Evolutionary conservation across 2,888 invertebrate species (phyloP).

Genomic region (Uloborus plumipes): DNA sequence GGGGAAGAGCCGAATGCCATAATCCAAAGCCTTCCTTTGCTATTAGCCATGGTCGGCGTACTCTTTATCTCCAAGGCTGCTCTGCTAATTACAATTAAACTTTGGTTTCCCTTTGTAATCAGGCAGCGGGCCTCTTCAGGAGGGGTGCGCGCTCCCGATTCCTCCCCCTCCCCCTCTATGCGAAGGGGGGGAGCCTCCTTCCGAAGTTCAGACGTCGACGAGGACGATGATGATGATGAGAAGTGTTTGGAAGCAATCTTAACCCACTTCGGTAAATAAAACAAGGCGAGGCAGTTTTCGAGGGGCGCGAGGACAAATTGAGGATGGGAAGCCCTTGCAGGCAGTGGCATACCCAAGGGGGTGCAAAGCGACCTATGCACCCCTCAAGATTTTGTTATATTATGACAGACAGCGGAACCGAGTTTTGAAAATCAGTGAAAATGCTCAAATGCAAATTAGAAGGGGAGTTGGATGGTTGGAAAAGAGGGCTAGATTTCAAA

Average conservation of each 20-base stretch:
- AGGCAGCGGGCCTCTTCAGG: constrained; percentile 49
- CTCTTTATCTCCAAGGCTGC: constrained; percentile 59
- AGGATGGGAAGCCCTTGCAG: neutral
- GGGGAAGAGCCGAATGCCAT: neutral
- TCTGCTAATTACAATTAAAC: constrained; percentile 65
- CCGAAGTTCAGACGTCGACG: constrained; percentile 32
- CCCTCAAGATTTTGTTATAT: too few species aligned
- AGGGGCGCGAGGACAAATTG: constrained; percentile 27
- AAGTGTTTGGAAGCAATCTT: constrained; percentile 61
- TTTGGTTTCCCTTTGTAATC: constrained; percentile 64
- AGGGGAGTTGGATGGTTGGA: too few species aligned
- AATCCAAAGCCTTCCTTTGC: constrained; percentile 9
- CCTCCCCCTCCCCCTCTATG: constrained; percentile 1
- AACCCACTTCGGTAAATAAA: constrained; percentile 62
- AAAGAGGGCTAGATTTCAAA: too few species aligned
- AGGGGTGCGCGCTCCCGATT: constrained; percentile 8
- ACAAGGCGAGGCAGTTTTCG: constrained; percentile 14
- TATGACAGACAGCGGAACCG: too few species aligned
- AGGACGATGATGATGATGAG: constrained; percentile 55
- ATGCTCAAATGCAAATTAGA: too few species aligned
- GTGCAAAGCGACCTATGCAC: too few species aligned
- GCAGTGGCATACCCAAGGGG: too few species aligned
- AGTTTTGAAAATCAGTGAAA: too few species aligned
- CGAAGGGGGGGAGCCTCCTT: constrained; percentile 11
- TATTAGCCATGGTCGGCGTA: constrained; percentile 56